Base-by-base conservation (phyloP, 1,140 invertebrate species). In the Zophobas atratus region DNA sequence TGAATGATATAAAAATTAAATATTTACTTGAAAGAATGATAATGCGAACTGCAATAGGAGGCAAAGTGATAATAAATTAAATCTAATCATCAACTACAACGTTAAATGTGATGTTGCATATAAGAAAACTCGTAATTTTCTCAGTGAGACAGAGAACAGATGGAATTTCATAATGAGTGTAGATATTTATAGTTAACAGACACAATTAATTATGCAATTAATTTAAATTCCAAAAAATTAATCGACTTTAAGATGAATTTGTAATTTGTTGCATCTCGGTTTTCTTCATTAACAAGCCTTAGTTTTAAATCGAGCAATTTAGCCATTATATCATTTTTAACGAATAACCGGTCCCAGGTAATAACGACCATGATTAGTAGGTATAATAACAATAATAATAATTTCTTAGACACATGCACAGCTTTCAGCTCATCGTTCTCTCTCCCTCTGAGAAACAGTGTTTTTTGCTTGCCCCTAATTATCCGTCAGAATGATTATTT, bases 241-340 rank as follows among this genome's bases (percentile, higher is more conserved):
- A 67, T 67, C 5, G 39, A 20, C 20, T 51, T 51, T 20, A 20
- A 3, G 38, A 1, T 67, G 38, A 32, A 20, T 46, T 6, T 8
- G 20, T 43, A 32, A 8, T 38, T 34, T 33, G 6, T n/a, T 38
- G 2, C 6, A 8, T 35, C 38, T 67, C 39, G n/a, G 3, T 8
- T 67, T 67, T 43, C 33, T 20, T 20, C 39, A 67, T 67, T 67
- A 43, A 43, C 39, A 43, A 67, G 60, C 43, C 43, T 63, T 67
- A 8, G 39, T 67, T n/a, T 43, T 67, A 32, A 67, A 39, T 36
- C 8, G n/a, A 5, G 60, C 60, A 67, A 67, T 67, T 67, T 67
- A 67, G 60, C 43, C 60, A 67, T 67, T 67, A 67, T 67, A 67
- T 67, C 60, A 67, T 67, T 67, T 67, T 67, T 67, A 67, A 67